Evolutionary conservation across 2,888 invertebrate species (phyloP).

Genomic region (Patella pellucida): DNA sequence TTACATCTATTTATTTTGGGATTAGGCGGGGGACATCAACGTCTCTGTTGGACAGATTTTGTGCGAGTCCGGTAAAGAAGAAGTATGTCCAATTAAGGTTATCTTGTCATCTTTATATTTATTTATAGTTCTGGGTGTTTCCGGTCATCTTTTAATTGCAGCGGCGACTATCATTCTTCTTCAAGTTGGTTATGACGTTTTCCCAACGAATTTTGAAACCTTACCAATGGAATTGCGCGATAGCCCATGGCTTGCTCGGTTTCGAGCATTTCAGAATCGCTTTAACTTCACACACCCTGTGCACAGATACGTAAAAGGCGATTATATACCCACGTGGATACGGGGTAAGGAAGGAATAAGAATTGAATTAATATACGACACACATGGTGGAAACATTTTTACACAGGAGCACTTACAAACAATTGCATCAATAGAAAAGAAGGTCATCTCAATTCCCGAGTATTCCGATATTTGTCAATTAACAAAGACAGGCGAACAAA

Average conservation of each 20-base stretch:
- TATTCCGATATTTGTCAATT: constrained; percentile 38
- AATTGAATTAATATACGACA: constrained; percentile 46
- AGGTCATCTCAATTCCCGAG: constrained; percentile 30
- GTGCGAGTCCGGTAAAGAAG: no score
- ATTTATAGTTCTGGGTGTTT: constrained; percentile 44
- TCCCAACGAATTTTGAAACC: constrained; percentile 51
- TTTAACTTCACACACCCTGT: constrained; percentile 36
- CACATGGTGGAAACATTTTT: constrained; percentile 50
- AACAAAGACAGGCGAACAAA: constrained; percentile 36
- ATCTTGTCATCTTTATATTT: no score
- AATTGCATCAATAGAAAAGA: constrained; percentile 48
- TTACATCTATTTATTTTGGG: no score
- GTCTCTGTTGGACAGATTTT: no score
- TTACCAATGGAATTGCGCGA: constrained; percentile 54
- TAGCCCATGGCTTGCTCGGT: constrained; percentile 46
- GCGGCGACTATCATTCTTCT: constrained; percentile 40
- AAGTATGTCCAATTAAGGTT: no score
- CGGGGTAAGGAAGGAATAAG: constrained; percentile 31
- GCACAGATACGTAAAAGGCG: constrained; percentile 25
- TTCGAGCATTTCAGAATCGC: constrained; percentile 46
- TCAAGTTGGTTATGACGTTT: constrained; percentile 44
- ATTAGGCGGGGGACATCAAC: no score
- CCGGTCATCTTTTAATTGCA: constrained; percentile 39
- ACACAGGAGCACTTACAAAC: constrained; percentile 43
- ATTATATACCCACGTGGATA: constrained; percentile 10